A percentile compares a stretch with the other conserved stretches of the same genome.
phyloP scores from a whole-genome alignment of 2,797 vertebrate genomes.

The Gymnoscopelus braueri region DNA sequence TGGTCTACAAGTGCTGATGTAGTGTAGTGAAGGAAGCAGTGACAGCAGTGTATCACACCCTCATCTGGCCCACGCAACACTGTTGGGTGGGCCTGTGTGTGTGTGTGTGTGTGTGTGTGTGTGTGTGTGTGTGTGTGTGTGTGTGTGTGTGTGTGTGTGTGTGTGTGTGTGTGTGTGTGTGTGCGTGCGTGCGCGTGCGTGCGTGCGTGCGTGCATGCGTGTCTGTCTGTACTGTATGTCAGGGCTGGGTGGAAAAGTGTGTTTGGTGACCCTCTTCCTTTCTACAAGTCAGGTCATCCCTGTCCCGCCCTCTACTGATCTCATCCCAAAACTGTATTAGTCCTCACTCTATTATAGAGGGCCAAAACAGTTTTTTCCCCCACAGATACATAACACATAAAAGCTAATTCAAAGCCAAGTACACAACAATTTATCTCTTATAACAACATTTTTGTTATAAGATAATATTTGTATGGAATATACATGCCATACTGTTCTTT shows the following conservation, averaged over 20 bases:
- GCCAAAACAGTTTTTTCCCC: slow-evolving; percentile 35
- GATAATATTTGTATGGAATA: slow-evolving; percentile 3
- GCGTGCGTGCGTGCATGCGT: not conserved
- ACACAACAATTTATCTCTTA: too few species aligned
- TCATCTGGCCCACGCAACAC: slow-evolving; percentile 62
- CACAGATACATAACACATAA: not conserved
- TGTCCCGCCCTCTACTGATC: slow-evolving; percentile 61
- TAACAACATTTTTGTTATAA: not conserved
- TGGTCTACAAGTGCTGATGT: slow-evolving; percentile 46
- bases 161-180: slow-evolving; percentile 31
- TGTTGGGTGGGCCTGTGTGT: slow-evolving; percentile 4
- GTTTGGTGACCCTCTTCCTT: slow-evolving; percentile 76
- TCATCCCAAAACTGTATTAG: slow-evolving; percentile 51
- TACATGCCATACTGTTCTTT: not conserved
- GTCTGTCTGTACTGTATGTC: slow-evolving; percentile 51
- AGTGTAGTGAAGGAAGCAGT: slow-evolving; percentile 56
- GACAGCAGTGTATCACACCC: slow-evolving; percentile 71
- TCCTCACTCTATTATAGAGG: slow-evolving; percentile 31
- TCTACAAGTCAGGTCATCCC: slow-evolving; percentile 67
- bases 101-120: not conserved
- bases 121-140: not conserved
- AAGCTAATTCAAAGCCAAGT: too few species aligned
- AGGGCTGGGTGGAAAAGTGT: slow-evolving; percentile 67
- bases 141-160: slow-evolving; percentile 17
- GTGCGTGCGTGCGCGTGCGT: not conserved